phyloP scores from a whole-genome alignment of 2,888 invertebrate genomes.

The Macrosiphum euphorbiae region DNA sequence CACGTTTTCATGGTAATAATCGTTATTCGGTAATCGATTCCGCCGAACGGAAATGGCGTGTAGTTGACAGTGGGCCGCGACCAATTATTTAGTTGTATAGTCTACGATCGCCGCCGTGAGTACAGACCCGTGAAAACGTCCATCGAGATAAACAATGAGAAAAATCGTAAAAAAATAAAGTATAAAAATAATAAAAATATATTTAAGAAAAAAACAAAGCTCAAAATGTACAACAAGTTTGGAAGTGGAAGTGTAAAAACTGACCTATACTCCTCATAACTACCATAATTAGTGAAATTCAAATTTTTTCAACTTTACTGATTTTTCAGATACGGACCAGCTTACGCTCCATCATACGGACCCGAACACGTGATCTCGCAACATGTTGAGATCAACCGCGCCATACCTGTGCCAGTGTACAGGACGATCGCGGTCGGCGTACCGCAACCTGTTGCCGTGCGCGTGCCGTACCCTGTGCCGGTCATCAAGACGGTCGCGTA shows the following conservation, averaged over 20 bases:
- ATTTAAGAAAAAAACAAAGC: neutral
- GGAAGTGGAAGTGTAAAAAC: neutral
- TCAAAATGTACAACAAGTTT: neutral
- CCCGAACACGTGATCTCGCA: slow-evolving; percentile 65
- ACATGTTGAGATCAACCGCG: slow-evolving; percentile 66
- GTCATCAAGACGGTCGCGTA: slow-evolving; percentile 68
- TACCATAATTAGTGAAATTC: neutral
- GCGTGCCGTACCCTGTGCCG: slow-evolving; percentile 68
- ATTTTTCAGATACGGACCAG: slow-evolving; percentile 19
- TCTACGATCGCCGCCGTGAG: neutral
- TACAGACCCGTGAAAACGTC: slow-evolving; percentile 49
- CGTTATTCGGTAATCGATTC: slow-evolving; percentile 46
- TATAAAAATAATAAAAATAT: neutral
- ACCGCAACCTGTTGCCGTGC: slow-evolving; percentile 68
- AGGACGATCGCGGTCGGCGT: slow-evolving; percentile 67
- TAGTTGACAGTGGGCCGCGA: slow-evolving; percentile 46
- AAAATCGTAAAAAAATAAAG: neutral
- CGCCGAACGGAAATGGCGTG: slow-evolving; percentile 37
- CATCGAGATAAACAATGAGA: neutral
- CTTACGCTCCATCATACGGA: slow-evolving; percentile 43
- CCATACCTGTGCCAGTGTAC: slow-evolving; percentile 68
- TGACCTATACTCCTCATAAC: neutral
- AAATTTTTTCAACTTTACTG: neutral
- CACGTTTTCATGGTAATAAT: slow-evolving; percentile 51
- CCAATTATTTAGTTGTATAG: slow-evolving; percentile 35